Evolutionary conservation across 2,113 vertebrate genomes (phyloP).

Genomic region (Sander lucioperca): DNA sequence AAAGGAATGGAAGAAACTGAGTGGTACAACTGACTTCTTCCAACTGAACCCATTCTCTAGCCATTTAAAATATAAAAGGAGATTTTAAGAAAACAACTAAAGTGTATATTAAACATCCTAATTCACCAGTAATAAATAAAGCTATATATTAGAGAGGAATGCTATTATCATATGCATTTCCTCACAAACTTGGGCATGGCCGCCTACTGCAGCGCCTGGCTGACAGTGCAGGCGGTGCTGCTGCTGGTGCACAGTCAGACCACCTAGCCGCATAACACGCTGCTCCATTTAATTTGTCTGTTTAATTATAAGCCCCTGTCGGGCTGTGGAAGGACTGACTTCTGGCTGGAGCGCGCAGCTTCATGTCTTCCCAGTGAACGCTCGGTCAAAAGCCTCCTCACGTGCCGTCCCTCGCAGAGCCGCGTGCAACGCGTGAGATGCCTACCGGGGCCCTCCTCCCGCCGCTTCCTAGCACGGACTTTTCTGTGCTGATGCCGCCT

Average conservation of each 20-base stretch:
- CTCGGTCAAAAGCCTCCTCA: constrained; percentile 76
- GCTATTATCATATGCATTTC: background rate
- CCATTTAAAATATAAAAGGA: too few relatives aligned
- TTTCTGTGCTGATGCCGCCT: constrained; percentile 67
- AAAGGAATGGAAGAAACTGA: background rate
- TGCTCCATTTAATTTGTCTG: constrained; percentile 55
- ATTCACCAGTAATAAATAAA: background rate
- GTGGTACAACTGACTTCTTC: background rate
- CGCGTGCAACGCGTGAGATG: constrained; percentile 85
- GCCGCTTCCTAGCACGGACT: constrained; percentile 51
- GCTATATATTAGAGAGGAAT: too few relatives aligned
- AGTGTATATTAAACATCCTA: background rate
- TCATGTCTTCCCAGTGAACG: constrained; percentile 55
- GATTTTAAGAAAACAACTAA: background rate
- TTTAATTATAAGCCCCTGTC: constrained; percentile 59
- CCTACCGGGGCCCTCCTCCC: constrained; percentile 47
- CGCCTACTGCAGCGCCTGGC: constrained; percentile 10
- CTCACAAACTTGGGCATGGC: background rate
- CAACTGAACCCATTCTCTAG: too few relatives aligned
- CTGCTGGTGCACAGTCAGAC: constrained; percentile 27
- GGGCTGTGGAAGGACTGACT: constrained; percentile 36
- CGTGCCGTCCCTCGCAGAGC: constrained; percentile 80
- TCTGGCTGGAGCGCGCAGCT: constrained; percentile 53
- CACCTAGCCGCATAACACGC: constrained; percentile 32
- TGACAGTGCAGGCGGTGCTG: constrained; percentile 30